Evolutionary conservation across 2,797 vertebrate species (phyloP).

Genomic region (Microhierax caerulescens): DNA sequence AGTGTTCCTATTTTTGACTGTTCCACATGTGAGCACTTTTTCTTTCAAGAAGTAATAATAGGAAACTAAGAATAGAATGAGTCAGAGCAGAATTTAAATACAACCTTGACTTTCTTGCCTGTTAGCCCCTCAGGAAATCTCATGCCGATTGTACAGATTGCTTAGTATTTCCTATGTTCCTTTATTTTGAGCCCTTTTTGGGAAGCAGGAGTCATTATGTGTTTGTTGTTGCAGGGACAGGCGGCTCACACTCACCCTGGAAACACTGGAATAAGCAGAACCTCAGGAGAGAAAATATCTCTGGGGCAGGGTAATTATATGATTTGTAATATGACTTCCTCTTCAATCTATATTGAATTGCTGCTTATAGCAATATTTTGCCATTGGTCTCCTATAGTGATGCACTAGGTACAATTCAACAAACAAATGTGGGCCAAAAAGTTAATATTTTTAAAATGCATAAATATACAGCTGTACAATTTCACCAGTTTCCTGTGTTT

Average conservation of each 20-base stretch:
- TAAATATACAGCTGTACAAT: background rate
- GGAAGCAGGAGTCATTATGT: background rate
- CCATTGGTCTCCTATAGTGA: background rate
- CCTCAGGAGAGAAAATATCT: background rate
- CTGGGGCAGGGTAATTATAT: background rate
- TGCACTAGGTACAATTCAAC: background rate
- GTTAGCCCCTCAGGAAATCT: background rate
- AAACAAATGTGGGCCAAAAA: background rate
- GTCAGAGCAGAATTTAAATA: conserved; percentile 11
- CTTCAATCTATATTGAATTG: background rate
- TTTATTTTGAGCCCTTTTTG: background rate
- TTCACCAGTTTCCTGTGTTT: background rate
- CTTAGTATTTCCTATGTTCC: background rate
- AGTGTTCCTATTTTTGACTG: background rate
- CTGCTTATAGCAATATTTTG: background rate
- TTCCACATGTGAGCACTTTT: background rate
- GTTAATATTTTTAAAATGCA: background rate
- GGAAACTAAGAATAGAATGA: conserved; percentile 38
- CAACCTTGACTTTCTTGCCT: conserved; percentile 1
- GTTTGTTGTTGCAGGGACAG: background rate
- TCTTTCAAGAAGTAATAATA: conserved; percentile 13
- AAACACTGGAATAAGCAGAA: background rate
- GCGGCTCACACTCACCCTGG: background rate
- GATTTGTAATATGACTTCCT: background rate
- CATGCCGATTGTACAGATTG: background rate